These are phyloP conservation scores for Oscheius sp. DNA, from an alignment of 2,888 invertebrate species.

Conservation along the genomic window DNA sequence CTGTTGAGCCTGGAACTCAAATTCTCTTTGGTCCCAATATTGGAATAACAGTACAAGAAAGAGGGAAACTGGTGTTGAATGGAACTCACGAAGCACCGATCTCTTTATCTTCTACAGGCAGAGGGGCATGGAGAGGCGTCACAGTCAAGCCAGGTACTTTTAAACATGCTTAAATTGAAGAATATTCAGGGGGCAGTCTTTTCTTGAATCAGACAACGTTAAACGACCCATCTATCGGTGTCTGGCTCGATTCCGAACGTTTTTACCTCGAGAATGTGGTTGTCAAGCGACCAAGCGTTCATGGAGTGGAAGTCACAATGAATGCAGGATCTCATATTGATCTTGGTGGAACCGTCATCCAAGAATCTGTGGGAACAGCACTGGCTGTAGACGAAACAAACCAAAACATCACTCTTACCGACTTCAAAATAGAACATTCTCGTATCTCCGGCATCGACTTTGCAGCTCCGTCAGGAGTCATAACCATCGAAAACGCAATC, in stretches of 20 bases:
- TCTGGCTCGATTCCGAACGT: slow-evolving; percentile 52
- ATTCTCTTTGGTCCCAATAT: slow-evolving; percentile 49
- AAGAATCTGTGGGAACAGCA: slow-evolving; percentile 46
- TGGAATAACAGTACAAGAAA: slow-evolving; percentile 46
- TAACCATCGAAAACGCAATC: slow-evolving; percentile 42
- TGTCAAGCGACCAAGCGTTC: slow-evolving; percentile 42
- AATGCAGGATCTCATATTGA: slow-evolving; percentile 49
- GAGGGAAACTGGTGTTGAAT: slow-evolving; percentile 42
- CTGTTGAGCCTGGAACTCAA: slow-evolving; percentile 47
- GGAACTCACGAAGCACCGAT: slow-evolving; percentile 45
- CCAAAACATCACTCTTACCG: slow-evolving; percentile 43
- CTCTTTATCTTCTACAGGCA: slow-evolving; percentile 37
- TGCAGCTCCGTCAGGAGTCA: slow-evolving; percentile 48
- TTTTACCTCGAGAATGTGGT: slow-evolving; percentile 40
- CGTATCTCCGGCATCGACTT: slow-evolving; percentile 50
- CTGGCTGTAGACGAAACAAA: slow-evolving; percentile 52
- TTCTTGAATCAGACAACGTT: slow-evolving; percentile 37
- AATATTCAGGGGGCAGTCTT: slow-evolving; percentile 40
- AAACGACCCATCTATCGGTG: slow-evolving; percentile 50
- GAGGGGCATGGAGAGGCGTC: slow-evolving; percentile 46
- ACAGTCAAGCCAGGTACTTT: slow-evolving; percentile 33
- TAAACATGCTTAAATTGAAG: not conserved
- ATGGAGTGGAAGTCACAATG: slow-evolving; percentile 50
- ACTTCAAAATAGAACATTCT: slow-evolving; percentile 39
- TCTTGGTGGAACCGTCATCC: slow-evolving; percentile 49